Percentiles rank a stretch among this genome's conserved stretches.
phyloP scores from a whole-genome alignment of 2,797 vertebrate genomes.

The Diplodus puntazzo region DNA sequence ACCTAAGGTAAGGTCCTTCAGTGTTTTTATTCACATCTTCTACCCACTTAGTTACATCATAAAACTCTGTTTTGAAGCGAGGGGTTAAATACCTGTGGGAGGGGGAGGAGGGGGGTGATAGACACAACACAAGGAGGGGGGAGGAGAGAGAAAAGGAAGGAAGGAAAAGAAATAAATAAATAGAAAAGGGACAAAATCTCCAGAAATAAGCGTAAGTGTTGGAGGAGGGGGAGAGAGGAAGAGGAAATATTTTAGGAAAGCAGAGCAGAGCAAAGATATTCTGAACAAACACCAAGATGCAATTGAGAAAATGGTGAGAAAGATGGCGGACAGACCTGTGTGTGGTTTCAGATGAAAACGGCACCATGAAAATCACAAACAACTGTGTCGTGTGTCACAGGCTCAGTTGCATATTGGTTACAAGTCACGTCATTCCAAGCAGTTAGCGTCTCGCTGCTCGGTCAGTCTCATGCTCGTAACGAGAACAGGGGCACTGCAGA shows the following conservation, averaged over 20 bases:
- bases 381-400: conserved; percentile 62
- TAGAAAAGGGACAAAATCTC: conserved; percentile 59
- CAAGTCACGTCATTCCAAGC: conserved; percentile 73
- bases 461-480: conserved; percentile 76
- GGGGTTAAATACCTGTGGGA: conserved; percentile 99
- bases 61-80: conserved; percentile 98
- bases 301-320: conserved; percentile 80
- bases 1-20: conserved; percentile 99
- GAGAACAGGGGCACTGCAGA: conserved; percentile 62
- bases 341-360: conserved; percentile 67
- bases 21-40: conserved; percentile 99
- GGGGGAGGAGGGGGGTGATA: conserved; percentile 80
- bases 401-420: conserved; percentile 73
- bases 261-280: conserved; percentile 92
- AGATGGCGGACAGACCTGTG: conserved; percentile 83
- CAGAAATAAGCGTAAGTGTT: conserved; percentile 79
- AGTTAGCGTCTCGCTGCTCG: conserved; percentile 47
- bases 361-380: conserved; percentile 71
- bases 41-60: conserved; percentile 99
- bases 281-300: conserved; percentile 88
- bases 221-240: conserved; percentile 83
- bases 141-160: conserved; percentile 82
- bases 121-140: conserved; percentile 91
- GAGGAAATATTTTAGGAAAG: conserved; percentile 91
- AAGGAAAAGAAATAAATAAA: conserved; percentile 71